Percentiles rank a stretch among this genome's conserved stretches.
These are phyloP conservation scores for Conomelus anceps DNA, from an alignment of 2,888 invertebrate species.

Conservation along the genomic window DNA sequence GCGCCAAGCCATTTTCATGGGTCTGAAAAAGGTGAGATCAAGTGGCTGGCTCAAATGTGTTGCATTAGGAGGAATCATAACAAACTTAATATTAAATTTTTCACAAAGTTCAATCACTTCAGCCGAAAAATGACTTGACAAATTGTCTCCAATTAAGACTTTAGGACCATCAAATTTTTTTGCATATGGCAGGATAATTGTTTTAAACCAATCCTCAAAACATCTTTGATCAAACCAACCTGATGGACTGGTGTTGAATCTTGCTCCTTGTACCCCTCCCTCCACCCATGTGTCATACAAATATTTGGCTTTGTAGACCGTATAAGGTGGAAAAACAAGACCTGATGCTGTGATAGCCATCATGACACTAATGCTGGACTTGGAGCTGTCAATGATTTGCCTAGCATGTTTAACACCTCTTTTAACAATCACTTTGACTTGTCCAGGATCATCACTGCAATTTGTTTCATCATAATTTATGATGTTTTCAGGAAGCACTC, in stretches of 20 bases:
- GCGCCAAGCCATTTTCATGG: slow-evolving; percentile 1
- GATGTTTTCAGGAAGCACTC: background rate
- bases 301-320: background rate
- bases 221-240: background rate
- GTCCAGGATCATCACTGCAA: background rate
- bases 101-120: background rate
- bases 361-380: background rate
- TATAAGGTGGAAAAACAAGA: background rate
- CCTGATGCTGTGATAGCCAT: background rate
- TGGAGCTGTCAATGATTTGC: background rate
- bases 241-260: background rate
- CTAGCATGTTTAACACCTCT: background rate
- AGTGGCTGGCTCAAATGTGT: slow-evolving; percentile 8
- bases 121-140: background rate
- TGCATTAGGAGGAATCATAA: background rate
- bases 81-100: background rate
- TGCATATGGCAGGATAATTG: background rate
- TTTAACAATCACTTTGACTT: background rate
- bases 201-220: background rate
- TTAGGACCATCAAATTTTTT: background rate
- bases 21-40: background rate
- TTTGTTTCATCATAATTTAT: background rate
- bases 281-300: background rate
- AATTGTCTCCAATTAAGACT: background rate
- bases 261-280: background rate